These are phyloP conservation scores for Apodemia zela DNA, from an alignment of 2,888 invertebrate genomes.

Conservation along the genomic window DNA sequence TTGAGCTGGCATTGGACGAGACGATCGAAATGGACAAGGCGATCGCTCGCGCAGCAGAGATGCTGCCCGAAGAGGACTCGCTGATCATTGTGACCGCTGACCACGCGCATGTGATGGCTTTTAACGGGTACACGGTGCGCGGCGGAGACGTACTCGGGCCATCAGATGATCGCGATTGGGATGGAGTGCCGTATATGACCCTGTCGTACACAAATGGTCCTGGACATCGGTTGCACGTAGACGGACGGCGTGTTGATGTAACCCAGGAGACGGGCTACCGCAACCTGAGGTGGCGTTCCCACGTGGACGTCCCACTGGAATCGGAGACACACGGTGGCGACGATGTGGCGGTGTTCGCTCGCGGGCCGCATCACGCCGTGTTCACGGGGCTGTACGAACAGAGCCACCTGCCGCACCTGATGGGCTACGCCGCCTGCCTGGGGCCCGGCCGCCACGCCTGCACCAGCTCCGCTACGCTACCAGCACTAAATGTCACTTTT, in stretches of 20 bases:
- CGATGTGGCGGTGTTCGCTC: slow-evolving; percentile 87
- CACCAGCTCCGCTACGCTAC: not conserved
- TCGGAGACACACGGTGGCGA: slow-evolving; percentile 88
- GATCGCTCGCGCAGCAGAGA: slow-evolving; percentile 52
- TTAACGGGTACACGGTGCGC: slow-evolving; percentile 82
- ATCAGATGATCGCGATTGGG: slow-evolving; percentile 50
- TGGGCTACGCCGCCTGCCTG: slow-evolving; percentile 86
- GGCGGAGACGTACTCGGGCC: slow-evolving; percentile 37
- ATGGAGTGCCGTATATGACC: slow-evolving; percentile 71
- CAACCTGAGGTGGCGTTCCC: slow-evolving; percentile 42
- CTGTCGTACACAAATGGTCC: slow-evolving; percentile 82
- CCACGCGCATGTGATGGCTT: slow-evolving; percentile 84
- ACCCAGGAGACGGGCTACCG: slow-evolving; percentile 35
- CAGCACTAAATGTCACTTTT: too few relatives aligned
- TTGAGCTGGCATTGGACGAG: slow-evolving; percentile 81
- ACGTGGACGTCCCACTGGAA: slow-evolving; percentile 75
- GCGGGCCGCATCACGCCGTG: slow-evolving; percentile 86
- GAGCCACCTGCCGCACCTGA: slow-evolving; percentile 87
- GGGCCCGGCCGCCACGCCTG: slow-evolving; percentile 68
- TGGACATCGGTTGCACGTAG: slow-evolving; percentile 54
- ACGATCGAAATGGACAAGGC: slow-evolving; percentile 81
- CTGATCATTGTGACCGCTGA: slow-evolving; percentile 83
- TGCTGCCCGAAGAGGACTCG: slow-evolving; percentile 76
- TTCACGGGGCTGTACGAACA: slow-evolving; percentile 89
- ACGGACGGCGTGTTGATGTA: slow-evolving; percentile 59